Conservation (phyloP, 2,888 invertebrate genomes). For the Amaurobius ferox region DNA sequence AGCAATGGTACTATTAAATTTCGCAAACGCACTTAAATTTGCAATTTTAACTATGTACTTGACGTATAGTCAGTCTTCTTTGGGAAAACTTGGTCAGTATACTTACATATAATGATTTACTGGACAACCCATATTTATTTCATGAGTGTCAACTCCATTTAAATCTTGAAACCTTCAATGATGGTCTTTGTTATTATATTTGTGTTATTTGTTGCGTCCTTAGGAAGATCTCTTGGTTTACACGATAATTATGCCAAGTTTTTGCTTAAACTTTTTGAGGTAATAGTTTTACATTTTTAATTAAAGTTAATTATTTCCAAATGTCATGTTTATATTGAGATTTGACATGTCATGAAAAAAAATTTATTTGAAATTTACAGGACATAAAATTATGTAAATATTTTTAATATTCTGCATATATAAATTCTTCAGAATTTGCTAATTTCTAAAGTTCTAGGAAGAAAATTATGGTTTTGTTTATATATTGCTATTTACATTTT, state of each 20-base stretch:
- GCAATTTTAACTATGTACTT: not conserved
- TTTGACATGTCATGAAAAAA: too few relatives aligned
- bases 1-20: constrained; percentile 7
- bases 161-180: not conserved
- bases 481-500: too few relatives aligned
- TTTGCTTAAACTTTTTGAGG: constrained; percentile 94
- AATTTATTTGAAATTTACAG: too few relatives aligned
- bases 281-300: constrained; percentile 79
- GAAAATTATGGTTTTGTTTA: too few relatives aligned
- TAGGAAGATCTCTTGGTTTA: constrained; percentile 94
- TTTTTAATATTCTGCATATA: too few relatives aligned
- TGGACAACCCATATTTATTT: not conserved
- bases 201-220: constrained; percentile 83
- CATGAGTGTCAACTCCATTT: not conserved
- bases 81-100: not conserved
- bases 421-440: too few relatives aligned
- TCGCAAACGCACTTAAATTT: constrained; percentile 5
- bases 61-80: not conserved
- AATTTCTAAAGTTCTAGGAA: too few relatives aligned
- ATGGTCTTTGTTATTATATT: constrained; percentile 63
- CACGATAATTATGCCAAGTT: constrained; percentile 90
- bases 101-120: not conserved
- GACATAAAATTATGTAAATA: too few relatives aligned
- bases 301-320: too few relatives aligned
- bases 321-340: too few relatives aligned